phyloP scores from a whole-genome alignment of 2,113 vertebrate species.

The Eleginops maclovinus region DNA sequence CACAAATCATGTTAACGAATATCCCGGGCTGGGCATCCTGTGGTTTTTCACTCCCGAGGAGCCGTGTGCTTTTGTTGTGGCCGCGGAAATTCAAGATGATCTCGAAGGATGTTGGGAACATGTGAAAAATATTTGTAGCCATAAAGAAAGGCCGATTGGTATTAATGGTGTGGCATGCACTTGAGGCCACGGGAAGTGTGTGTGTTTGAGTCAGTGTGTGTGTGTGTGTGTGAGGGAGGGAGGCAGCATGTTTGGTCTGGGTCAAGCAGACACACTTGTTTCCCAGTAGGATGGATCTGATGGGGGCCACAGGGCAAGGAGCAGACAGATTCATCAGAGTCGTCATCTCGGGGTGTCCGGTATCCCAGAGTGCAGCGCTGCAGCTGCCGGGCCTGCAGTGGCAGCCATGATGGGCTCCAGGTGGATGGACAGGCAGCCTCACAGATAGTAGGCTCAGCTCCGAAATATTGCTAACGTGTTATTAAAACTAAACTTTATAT shows the following conservation, averaged over 20 bases:
- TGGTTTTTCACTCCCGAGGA: slow-evolving; percentile 64
- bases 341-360: slow-evolving; percentile 79
- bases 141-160: slow-evolving; percentile 77
- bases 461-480: not conserved
- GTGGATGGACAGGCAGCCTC: slow-evolving; percentile 66
- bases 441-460: slow-evolving; percentile 16
- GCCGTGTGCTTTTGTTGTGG: slow-evolving; percentile 73
- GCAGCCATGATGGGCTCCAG: slow-evolving; percentile 83
- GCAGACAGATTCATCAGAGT: slow-evolving; percentile 86
- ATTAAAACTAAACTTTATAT: slow-evolving; percentile 5
- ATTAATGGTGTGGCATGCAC: slow-evolving; percentile 74
- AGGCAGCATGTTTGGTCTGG: slow-evolving; percentile 71
- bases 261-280: slow-evolving; percentile 82
- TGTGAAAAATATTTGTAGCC: slow-evolving; percentile 76
- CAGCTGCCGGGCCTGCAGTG: slow-evolving; percentile 73
- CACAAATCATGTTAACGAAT: slow-evolving; percentile 79
- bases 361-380: slow-evolving; percentile 79
- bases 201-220: slow-evolving; percentile 33
- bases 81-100: slow-evolving; percentile 57
- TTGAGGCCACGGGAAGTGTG: slow-evolving; percentile 64
- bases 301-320: slow-evolving; percentile 83
- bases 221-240: slow-evolving; percentile 35
- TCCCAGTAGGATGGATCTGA: slow-evolving; percentile 85
- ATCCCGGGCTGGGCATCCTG: slow-evolving; percentile 50
- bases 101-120: slow-evolving; percentile 58